Evolutionary conservation across 1,140 invertebrate genomes (phyloP), one percentile per base, ranked within the genome.

Genomic region (Tetramorium simillimum): DNA sequence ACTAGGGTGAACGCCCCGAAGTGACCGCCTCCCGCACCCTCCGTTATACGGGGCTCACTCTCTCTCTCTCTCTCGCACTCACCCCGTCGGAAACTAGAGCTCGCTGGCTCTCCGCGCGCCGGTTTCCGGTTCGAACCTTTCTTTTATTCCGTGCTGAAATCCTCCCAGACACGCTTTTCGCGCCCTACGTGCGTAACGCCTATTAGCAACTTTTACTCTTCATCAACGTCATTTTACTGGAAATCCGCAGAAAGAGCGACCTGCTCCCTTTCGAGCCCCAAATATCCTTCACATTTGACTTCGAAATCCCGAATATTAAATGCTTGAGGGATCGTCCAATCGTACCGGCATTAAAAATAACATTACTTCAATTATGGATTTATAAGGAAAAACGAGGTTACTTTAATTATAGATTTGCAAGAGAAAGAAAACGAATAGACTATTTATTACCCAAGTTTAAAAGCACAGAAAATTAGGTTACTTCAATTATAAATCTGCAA

Each of bases 21-120:
- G 88, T 92, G 92, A 92, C 92, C 92, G 92, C 91, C 84, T 93
- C 92, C 90, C 92, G 87, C 89, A 86, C 90, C 88, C 90, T 81
- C 78, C 90, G 81, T 76, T 76, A 65, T 76, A 60, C 53, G 37
- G 63, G 87, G 75, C 49, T 86, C 43, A 53, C 18, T 82, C 46
- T 53, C 60, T 86, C 24, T 28, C 24, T 1, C 24, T 28, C 24
- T 33, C 51, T 62, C 18, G 69, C 60, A 12, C 76, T 65, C 46
- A 69, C 60, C 33, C 49, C 21, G 70, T 91, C 51, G 86, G 77
- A 91, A 91, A 90, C 58, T 91, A 80, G 86, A 76, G 56, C 90
- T 90, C 86, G 84, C 33, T 53, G 21, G 72, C 70, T 58, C 43
- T 67, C 81, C 51, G 56, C 69, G 56, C 73, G 60, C 56, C 73